Evolutionary conservation across 2,797 vertebrate genomes (phyloP), one percentile per base, ranked within the genome.

Genomic region (Lithobates sylvaticus): DNA sequence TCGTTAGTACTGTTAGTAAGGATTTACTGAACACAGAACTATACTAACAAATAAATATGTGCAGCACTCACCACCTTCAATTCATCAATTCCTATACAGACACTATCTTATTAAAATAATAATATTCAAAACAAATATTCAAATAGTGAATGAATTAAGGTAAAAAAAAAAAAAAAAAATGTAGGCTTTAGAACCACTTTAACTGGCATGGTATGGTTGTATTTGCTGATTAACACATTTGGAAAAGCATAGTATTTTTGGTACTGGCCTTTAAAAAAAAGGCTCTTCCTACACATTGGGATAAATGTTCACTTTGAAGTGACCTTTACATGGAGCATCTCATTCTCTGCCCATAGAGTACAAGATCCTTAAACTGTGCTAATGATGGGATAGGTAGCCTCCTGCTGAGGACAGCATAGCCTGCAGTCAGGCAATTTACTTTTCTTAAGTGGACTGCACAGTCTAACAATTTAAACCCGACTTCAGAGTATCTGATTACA

Each of bases 301-400:
- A 86, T 86, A 86, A 86, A 82, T 86, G 84, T 86, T 86, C 84
- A 86, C 84, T 86, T 86, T 86, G 78, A 86, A 81, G 44, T 81
- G 84, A 86, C 84, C 84, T 86, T 86, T 81, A 70, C 73, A 58
- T 64, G 65, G 73, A 86, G 84, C 29, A 79, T 77, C 84, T 86
- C 65, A 86, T 81, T 86, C 78, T 76, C 78, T 76, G 18, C 78
- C 84, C 47, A 74, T 81, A 71, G 44, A 81, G 78, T 54, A 76
- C 73, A 71, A 77, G 78, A 86, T 81, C 78, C 72, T 86, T 86
- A 76, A 70, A 82, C 84, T 82, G 84, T 86, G 84, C 78, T 81
- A 84, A 87, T 84, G 83, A 78, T 75, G 77, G 81, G 67, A 76
- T 86, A 76, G 72, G 78, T 75, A 71, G 50, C 65, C 34, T 81